These are phyloP conservation scores for Diadophis punctatus DNA, from an alignment of 2,113 vertebrate genomes.

Conservation along the genomic window DNA sequence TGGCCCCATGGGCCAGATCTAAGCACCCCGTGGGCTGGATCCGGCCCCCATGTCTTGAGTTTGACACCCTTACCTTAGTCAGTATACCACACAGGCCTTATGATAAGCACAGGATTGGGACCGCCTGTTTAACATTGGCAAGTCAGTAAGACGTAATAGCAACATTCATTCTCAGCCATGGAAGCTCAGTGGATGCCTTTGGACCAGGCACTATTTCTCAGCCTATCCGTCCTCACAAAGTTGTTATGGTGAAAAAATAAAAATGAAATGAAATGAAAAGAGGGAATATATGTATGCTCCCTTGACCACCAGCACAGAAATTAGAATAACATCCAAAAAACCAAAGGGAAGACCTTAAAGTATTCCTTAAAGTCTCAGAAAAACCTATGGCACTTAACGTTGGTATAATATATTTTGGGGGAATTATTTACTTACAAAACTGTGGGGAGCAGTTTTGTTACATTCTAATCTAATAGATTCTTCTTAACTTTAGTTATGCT, in stretches of 20 bases:
- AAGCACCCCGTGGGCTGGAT: too few relatives aligned
- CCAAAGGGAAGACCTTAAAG: not conserved
- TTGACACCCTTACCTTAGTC: not conserved
- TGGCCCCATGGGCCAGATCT: too few relatives aligned
- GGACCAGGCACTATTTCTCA: not conserved
- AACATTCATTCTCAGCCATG: not conserved
- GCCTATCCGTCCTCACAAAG: not conserved
- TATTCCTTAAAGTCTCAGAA: not conserved
- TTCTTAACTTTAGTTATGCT: not conserved
- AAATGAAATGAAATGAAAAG: not conserved
- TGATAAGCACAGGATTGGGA: not conserved
- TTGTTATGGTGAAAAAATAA: not conserved
- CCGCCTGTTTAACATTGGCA: not conserved
- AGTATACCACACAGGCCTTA: not conserved
- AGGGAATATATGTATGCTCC: not conserved
- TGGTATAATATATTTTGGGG: not conserved
- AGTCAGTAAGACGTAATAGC: not conserved
- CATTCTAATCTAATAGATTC: not conserved
- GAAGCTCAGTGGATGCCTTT: not conserved
- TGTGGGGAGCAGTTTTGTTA: not conserved
- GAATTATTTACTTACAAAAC: not conserved
- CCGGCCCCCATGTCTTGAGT: too few relatives aligned
- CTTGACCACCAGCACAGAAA: not conserved
- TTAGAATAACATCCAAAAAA: not conserved
- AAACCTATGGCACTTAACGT: not conserved